Conservation (phyloP, 2,113 vertebrate species). For the Neomonachus schauinslandi region DNA sequence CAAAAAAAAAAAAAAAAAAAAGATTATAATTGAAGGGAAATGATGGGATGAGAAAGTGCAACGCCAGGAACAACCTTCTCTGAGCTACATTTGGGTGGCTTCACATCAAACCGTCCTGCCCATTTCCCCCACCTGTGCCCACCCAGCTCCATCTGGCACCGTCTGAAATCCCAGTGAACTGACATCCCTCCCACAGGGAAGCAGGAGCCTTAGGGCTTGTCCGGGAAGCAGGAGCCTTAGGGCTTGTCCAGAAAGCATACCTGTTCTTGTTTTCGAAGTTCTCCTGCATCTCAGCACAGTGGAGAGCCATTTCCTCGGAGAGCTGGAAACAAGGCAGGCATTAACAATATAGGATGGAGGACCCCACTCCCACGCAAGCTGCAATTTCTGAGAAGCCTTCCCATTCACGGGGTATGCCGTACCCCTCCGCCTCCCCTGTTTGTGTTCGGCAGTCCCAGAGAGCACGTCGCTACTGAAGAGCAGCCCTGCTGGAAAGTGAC, state of each 20-base stretch:
- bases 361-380: not conserved
- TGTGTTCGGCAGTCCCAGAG: not conserved
- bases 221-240: not conserved
- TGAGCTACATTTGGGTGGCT: not conserved
- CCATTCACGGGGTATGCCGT: accelerated
- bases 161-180: not conserved
- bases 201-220: not conserved
- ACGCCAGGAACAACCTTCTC: not conserved
- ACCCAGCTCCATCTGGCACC: not conserved
- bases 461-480: not conserved
- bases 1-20: conserved; percentile 6
- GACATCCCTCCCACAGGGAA: not conserved
- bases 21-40: not conserved
- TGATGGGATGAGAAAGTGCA: not conserved
- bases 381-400: not conserved
- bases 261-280: conserved; percentile 77
- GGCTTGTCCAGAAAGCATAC: conserved; percentile 32
- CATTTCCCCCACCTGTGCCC: not conserved
- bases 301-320: conserved; percentile 73
- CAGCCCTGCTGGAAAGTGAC: not conserved
- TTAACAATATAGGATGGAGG: not conserved
- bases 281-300: conserved; percentile 70
- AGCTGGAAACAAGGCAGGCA: conserved; percentile 63
- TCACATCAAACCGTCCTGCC: not conserved
- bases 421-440: not conserved